Evolutionary conservation across 2,888 invertebrate genomes (phyloP).

Genomic region (Leptopterna dolabrata): DNA sequence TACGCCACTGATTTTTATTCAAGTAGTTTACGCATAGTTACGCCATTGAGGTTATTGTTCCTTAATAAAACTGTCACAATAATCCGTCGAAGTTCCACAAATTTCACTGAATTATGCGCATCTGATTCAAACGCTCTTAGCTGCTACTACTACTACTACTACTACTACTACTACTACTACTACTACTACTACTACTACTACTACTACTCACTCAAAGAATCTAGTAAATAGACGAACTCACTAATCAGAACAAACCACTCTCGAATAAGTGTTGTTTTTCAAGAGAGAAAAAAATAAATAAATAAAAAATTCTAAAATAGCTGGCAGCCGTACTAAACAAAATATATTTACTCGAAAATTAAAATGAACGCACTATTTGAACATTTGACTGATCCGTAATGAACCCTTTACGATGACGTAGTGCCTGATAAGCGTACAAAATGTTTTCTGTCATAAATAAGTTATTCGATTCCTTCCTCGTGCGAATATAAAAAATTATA

Average conservation of each 20-base stretch:
- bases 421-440: constrained; percentile 38
- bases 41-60: no score
- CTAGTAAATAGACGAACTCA: neutral
- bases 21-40: no score
- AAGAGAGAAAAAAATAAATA: no score
- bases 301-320: constrained; percentile 12
- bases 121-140: no score
- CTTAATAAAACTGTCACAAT: no score
- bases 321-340: neutral
- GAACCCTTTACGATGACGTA: constrained; percentile 19
- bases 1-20: no score
- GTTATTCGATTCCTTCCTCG: neutral
- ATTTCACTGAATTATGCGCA: no score
- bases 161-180: no score
- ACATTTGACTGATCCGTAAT: constrained; percentile 34
- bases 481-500: neutral
- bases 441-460: neutral
- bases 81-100: no score
- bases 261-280: neutral
- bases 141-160: no score
- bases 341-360: neutral
- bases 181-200: no score
- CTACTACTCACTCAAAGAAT: neutral
- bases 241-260: neutral
- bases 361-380: neutral